phyloP scores from a whole-genome alignment of 2,888 invertebrate species.

The Philereme transversata region DNA sequence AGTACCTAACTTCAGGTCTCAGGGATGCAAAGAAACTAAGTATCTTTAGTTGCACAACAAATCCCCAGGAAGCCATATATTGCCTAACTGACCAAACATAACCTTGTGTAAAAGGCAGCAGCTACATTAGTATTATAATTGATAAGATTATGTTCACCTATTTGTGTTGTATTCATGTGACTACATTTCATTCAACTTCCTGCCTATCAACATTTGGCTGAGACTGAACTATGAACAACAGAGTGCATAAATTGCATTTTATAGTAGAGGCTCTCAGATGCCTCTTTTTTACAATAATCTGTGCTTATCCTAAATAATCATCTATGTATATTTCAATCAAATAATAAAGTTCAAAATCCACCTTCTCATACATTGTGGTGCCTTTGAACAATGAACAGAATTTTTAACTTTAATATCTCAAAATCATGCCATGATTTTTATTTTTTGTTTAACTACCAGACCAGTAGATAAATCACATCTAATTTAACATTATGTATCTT shows the following conservation, averaged over 20 bases:
- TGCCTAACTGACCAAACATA: conserved; percentile 15
- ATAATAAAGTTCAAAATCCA: not conserved
- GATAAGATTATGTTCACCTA: conserved; percentile 19
- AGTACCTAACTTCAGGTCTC: not conserved
- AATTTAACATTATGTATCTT: conserved; percentile 8
- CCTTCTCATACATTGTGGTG: not conserved
- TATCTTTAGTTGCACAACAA: not conserved
- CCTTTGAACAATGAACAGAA: not conserved
- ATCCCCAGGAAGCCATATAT: conserved; percentile 18
- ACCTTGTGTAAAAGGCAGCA: conserved; percentile 12
- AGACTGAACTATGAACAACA: no score
- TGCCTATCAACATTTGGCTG: not conserved
- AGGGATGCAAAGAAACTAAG: not conserved
- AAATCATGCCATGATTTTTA: not conserved
- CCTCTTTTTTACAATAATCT: no score
- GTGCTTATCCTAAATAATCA: no score
- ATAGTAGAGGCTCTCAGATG: no score
- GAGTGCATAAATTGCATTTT: no score
- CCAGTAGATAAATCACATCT: not conserved
- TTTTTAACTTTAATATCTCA: not conserved
- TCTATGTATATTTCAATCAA: no score
- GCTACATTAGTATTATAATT: not conserved
- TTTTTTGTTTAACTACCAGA: no score
- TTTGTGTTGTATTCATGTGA: not conserved
- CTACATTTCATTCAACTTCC: not conserved